phyloP scores from a whole-genome alignment of 2,797 vertebrate genomes.

The Sebastes ruberrimus region DNA sequence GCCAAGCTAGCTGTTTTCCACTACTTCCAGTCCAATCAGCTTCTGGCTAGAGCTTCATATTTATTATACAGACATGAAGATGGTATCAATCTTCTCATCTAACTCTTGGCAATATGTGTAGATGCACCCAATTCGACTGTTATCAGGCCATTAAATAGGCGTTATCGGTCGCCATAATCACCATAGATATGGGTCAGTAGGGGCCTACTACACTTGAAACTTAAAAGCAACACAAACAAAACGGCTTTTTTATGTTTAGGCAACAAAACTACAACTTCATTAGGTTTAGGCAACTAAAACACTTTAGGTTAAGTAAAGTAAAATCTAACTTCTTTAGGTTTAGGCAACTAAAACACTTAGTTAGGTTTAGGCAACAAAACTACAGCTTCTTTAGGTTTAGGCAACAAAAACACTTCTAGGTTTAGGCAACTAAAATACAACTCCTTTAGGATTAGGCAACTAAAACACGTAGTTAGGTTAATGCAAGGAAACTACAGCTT shows the following conservation, averaged over 20 bases:
- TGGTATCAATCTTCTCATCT: background rate
- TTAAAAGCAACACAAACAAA: background rate
- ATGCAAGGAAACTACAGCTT: rapidly evolving
- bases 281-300: too few relatives aligned
- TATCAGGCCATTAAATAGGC: background rate
- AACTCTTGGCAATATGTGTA: background rate
- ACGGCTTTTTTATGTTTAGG: background rate
- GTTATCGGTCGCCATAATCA: background rate
- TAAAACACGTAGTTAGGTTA: too few relatives aligned
- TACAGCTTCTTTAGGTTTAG: too few relatives aligned
- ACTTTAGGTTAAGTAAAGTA: too few relatives aligned
- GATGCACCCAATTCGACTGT: background rate
- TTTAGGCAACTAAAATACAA: too few relatives aligned
- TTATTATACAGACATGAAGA: background rate
- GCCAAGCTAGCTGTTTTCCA: background rate
- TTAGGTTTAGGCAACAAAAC: too few relatives aligned
- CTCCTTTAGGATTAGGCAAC: too few relatives aligned
- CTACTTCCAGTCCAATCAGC: background rate
- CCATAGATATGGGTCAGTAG: background rate
- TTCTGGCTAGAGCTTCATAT: background rate
- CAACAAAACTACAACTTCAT: too few relatives aligned
- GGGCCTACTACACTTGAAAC: background rate
- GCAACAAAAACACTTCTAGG: too few relatives aligned
- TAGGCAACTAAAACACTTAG: too few relatives aligned
- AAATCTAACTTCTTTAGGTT: too few relatives aligned